Conservation (phyloP, 1,140 invertebrate species). For the Bicyclus anynana region DNA sequence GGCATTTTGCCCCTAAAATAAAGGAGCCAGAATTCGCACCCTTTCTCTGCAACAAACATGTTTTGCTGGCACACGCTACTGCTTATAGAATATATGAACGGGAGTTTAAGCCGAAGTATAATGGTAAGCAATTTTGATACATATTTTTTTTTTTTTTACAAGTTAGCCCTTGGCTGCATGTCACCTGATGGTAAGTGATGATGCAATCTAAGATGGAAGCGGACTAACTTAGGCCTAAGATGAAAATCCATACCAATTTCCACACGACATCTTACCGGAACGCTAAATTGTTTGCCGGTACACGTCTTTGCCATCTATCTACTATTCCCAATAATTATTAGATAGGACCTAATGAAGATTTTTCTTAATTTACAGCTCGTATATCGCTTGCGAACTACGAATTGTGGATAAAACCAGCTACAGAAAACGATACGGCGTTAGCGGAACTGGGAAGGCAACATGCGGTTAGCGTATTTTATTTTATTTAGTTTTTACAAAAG, state of each 20-base stretch:
- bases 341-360: not conserved
- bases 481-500: not conserved
- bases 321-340: not conserved
- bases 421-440: not conserved
- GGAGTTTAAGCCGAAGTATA: constrained; percentile 33
- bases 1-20: not conserved
- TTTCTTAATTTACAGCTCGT: not conserved
- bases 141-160: too few relatives aligned
- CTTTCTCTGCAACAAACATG: not conserved
- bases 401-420: not conserved
- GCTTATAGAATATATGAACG: constrained; percentile 78
- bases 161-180: too few relatives aligned
- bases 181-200: too few relatives aligned
- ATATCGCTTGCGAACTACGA: not conserved
- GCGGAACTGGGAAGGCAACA: not conserved
- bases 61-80: constrained; percentile 77
- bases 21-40: not conserved
- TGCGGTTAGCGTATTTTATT: not conserved
- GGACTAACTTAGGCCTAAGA: too few relatives aligned
- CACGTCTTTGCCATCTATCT: too few relatives aligned
- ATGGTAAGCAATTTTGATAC: constrained; percentile 42
- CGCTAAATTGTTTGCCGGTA: too few relatives aligned
- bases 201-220: too few relatives aligned
- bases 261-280: too few relatives aligned
- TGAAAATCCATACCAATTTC: too few relatives aligned